Evolutionary conservation across 2,113 vertebrate species (phyloP), one percentile per base, ranked within the genome.

Genomic region (Rhea americana): DNA sequence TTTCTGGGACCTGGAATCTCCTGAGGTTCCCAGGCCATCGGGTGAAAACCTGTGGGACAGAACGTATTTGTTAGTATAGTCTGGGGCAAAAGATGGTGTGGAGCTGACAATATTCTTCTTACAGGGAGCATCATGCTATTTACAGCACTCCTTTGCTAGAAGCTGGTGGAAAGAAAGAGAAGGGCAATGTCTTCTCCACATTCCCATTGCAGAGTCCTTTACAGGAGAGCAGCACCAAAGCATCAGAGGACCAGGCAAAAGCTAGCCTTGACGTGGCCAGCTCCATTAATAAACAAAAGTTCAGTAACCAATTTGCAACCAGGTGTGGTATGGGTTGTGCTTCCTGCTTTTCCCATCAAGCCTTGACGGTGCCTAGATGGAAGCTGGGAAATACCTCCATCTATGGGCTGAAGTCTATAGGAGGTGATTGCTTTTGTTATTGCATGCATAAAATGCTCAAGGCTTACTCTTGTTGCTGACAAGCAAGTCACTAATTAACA

Each of bases 261-360:
- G 0, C 0, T 47, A 35, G 5, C 7, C 7, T 26, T 77, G 25
- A 39, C 0, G 1, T 28, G 35, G 21, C 7, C 55, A 85, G 18
- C 16, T 77, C 50, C 20, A 11, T 16, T 65, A 74, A 55, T 17
- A 89, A 85, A 62, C 15, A 74, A 59, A 78, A 35, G 7, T 19
- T 90, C 28, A 35, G 24, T 62, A 55, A 59, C 24, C 3, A 4
- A 77, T 94, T 91, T 94, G 15, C 58, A 68, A 45, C 8, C 37
- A 1, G 4, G 55, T 2, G 3, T 63, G 28, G 58, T 9, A 32
- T 15, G 35, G 5, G 4, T 41, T 77, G n/a, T 71, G 26, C 26
- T 66, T 94, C 51, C 45, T 51, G 28, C 25, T 89, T 25, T 43
- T 92, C 77, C 56, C 68, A 59, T 74, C 30, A 62, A 53, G 55